Evolutionary conservation across 2,888 invertebrate species (phyloP), one percentile per base, ranked within the genome.

Genomic region (Sarcophaga variegata): DNA sequence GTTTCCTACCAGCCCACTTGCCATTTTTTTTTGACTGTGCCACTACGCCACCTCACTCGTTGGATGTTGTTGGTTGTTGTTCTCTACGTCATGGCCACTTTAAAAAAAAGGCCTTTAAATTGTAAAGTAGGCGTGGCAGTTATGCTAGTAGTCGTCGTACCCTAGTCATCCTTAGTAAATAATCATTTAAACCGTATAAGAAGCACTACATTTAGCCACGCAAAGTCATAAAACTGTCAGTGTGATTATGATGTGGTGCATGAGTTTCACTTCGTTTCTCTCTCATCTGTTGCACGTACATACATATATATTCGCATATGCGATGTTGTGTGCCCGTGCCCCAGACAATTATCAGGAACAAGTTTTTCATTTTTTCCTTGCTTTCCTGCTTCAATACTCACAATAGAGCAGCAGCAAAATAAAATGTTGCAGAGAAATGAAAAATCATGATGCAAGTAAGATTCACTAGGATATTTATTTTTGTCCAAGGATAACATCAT

Each of bases 201-300:
- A 85, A 80, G 83, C 82, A 79, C 74, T 79, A 85, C 81, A 88
- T 88, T 88, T 88, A 79, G 85, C 87, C 80, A 83, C 87, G 83
- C 78, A 83, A 80, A 80, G 84, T 83, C 88, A 87, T 88, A 87
- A 87, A 88, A 82, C 87, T 87, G 87, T 88, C 88, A 88, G 87
- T 87, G 80, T 80, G 85, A 87, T 88, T 87, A 88, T 88, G 88
- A 85, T 85, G 84, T 85, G 84, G 84, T 85, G 84, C 76, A 72
- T 80, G 76, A 54, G 71, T 72, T 49, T 45, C 54, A 49, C 27
- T 63, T 59, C 11, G 37, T 69, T 76, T 72, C 47, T 49, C 27
- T 17, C 25, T 45, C 37, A 3, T 47, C 62, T 45, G 62, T n/a
- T 45, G 67, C 37, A 22, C 5, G 22, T 49, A 54, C 3, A 4